Evolutionary conservation across 1,140 invertebrate species (phyloP).

Genomic region (Drosophila kohkoa): DNA sequence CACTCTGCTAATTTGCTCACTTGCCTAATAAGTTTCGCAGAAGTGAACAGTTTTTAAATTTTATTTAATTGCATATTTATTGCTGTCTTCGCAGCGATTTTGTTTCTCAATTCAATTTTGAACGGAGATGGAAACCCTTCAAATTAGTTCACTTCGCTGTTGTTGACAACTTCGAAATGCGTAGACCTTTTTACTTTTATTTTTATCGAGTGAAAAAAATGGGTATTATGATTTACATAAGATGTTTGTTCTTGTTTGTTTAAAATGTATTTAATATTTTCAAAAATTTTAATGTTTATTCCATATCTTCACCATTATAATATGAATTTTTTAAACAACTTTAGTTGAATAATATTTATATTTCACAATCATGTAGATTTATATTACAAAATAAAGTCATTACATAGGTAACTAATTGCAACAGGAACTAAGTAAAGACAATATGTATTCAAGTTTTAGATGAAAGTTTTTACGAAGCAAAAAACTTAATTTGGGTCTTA

Average conservation of each 20-base stretch:
- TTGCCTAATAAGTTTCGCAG: constrained; percentile 54
- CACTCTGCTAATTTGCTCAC: constrained; percentile 47
- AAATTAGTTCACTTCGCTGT: constrained; percentile 41
- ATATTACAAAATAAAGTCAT: too few relatives aligned
- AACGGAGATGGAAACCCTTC: constrained; percentile 11
- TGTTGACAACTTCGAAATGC: constrained; percentile 61
- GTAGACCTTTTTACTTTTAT: constrained; percentile 44
- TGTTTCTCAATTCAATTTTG: constrained; percentile 19
- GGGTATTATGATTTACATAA: not conserved
- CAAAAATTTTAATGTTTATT: not conserved
- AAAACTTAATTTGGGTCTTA: too few relatives aligned
- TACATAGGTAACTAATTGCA: too few relatives aligned
- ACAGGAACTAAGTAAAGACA: too few relatives aligned
- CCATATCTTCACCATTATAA: too few relatives aligned
- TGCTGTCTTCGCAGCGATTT: constrained; percentile 28
- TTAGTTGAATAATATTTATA: too few relatives aligned
- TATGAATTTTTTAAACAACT: too few relatives aligned
- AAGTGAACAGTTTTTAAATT: constrained; percentile 29
- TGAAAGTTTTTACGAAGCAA: too few relatives aligned
- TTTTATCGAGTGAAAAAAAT: not conserved
- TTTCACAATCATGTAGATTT: too few relatives aligned
- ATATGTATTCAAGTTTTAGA: too few relatives aligned
- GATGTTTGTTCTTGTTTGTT: too few relatives aligned
- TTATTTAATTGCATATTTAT: constrained; percentile 56
- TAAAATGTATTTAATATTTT: not conserved